A percentile compares a stretch with the other conserved stretches of the same genome.
These are phyloP conservation scores for Lithobates pipiens DNA, from an alignment of 2,797 vertebrate genomes.

Conservation along the genomic window DNA sequence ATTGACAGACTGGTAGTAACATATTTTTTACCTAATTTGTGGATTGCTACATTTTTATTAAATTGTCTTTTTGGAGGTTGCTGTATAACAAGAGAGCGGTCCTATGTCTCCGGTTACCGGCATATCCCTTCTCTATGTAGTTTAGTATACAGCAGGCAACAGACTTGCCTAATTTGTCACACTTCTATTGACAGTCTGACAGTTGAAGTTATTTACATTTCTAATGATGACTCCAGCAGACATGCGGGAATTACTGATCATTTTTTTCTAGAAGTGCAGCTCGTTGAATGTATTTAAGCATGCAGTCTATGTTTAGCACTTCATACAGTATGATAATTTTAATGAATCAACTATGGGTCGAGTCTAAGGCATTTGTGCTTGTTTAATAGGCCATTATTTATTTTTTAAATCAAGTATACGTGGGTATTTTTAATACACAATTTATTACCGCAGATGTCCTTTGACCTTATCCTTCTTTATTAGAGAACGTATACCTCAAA, in stretches of 20 bases:
- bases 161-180: conserved; percentile 24
- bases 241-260: conserved; percentile 25
- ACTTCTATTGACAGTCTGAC: conserved; percentile 39
- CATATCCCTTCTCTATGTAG: background rate
- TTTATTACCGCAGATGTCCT: background rate
- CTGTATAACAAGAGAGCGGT: background rate
- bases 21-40: background rate
- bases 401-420: conserved; percentile 9
- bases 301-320: conserved; percentile 3
- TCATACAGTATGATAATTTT: background rate
- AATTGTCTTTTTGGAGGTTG: background rate
- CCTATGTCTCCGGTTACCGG: background rate
- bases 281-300: background rate
- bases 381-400: background rate
- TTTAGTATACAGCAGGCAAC: background rate
- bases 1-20: no score
- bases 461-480: conserved; percentile 28
- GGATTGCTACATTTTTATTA: no score
- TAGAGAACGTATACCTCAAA: conserved; percentile 10
- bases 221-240: conserved; percentile 15
- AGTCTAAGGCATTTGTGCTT: conserved; percentile 3
- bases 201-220: conserved; percentile 13
- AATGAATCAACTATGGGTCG: conserved; percentile 6
- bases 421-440: background rate
- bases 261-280: background rate